phyloP scores from a whole-genome alignment of 2,113 vertebrate genomes.

The Tyto alba region DNA sequence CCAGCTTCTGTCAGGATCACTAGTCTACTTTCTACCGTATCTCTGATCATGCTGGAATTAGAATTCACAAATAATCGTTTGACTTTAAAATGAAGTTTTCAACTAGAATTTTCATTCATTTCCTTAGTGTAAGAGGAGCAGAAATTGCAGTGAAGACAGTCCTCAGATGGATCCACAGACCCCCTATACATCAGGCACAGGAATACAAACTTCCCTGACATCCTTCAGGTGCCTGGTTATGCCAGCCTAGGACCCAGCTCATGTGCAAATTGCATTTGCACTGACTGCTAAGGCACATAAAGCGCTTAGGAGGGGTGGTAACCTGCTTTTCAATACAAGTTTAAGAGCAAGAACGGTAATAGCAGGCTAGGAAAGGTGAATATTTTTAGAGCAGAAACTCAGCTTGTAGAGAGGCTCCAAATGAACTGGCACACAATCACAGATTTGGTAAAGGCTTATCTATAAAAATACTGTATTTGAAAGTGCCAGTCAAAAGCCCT shows the following conservation, averaged over 20 bases:
- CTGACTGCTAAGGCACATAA: neutral
- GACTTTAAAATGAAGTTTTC: neutral
- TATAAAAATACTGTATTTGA: neutral
- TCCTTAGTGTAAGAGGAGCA: neutral
- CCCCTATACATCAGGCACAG: neutral
- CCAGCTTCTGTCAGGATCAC: neutral
- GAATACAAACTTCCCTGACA: neutral
- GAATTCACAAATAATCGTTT: neutral
- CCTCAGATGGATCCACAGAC: neutral
- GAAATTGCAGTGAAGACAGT: neutral
- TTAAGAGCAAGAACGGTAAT: neutral
- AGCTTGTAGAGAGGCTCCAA: neutral
- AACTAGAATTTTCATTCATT: neutral
- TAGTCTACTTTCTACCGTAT: neutral
- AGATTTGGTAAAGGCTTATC: neutral
- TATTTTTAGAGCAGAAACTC: neutral
- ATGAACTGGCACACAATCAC: neutral
- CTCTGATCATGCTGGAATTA: neutral
- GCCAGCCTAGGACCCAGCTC: neutral
- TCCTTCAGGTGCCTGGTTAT: neutral
- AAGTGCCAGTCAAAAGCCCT: neutral
- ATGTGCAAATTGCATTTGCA: accelerated
- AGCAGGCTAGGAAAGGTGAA: neutral
- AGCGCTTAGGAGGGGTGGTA: neutral
- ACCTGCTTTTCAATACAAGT: neutral